These are phyloP conservation scores for Melanophora roralis DNA, from an alignment of 2,888 invertebrate species.

Conservation along the genomic window DNA sequence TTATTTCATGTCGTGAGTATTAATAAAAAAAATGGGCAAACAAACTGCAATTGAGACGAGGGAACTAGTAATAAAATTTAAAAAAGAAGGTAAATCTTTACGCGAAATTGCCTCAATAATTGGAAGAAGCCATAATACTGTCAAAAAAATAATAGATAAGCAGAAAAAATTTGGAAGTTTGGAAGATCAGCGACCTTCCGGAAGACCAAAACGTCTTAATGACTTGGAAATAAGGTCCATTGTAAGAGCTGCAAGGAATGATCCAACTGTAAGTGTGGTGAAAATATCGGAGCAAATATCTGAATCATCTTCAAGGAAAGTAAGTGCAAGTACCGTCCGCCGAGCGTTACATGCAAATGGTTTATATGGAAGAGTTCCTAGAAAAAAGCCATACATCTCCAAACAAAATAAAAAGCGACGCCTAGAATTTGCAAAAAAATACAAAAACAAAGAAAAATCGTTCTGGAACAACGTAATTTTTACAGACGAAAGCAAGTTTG, in stretches of 20 bases:
- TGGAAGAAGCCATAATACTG: neutral
- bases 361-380: too few relatives aligned
- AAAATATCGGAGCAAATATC: neutral
- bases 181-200: neutral
- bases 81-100: too few relatives aligned
- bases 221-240: too few relatives aligned
- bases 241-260: neutral
- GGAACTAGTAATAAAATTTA: too few relatives aligned
- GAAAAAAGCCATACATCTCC: neutral
- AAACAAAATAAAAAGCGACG: neutral
- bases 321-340: neutral
- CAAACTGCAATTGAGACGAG: slow-evolving; percentile 2
- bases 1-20: neutral
- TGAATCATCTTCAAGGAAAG: neutral
- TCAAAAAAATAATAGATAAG: too few relatives aligned
- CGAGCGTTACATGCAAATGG: too few relatives aligned
- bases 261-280: neutral
- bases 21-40: neutral
- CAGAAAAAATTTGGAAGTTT: too few relatives aligned
- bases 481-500: neutral
- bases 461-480: slow-evolving; percentile 10
- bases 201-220: too few relatives aligned
- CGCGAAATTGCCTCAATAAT: neutral
- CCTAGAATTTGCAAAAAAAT: too few relatives aligned
- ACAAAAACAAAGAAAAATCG: neutral